phyloP scores from a whole-genome alignment of 2,113 vertebrate species.

The Seriola rivoliana region DNA sequence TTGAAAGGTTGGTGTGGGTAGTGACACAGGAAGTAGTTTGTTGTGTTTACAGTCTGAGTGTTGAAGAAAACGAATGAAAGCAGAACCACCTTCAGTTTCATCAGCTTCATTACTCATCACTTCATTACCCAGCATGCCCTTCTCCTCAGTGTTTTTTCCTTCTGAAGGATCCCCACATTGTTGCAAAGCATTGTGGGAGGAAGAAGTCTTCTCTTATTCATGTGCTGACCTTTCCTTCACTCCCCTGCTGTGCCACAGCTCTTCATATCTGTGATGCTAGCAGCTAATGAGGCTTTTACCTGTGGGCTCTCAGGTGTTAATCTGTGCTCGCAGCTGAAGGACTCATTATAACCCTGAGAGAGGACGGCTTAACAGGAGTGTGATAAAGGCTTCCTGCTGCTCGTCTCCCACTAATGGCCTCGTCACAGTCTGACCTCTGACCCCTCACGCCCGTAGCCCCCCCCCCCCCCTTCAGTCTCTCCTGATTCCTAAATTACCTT shows the following conservation, averaged over 20 bases:
- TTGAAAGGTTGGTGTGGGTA: no score
- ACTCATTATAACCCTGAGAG: constrained; percentile 24
- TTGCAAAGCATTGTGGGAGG: background rate
- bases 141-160: no score
- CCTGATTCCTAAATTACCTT: background rate
- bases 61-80: no score
- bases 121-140: background rate
- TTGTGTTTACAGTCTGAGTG: no score
- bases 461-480: background rate
- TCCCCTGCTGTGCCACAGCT: background rate
- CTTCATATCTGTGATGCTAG: constrained; percentile 26
- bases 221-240: constrained; percentile 2
- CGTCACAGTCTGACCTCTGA: constrained; percentile 19
- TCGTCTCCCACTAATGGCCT: constrained; percentile 43
- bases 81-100: no score
- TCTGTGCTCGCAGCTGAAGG: constrained; percentile 42
- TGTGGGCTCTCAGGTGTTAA: constrained; percentile 44
- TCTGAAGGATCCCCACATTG: background rate
- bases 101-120: background rate
- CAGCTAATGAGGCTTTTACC: constrained; percentile 53
- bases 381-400: constrained; percentile 37
- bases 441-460: background rate
- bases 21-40: no score
- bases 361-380: constrained; percentile 4
- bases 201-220: constrained; percentile 21